A percentile compares a stretch with the other conserved stretches of the same genome.
phyloP scores from a whole-genome alignment of 2,888 invertebrate species.

The Panzeria rudis region DNA sequence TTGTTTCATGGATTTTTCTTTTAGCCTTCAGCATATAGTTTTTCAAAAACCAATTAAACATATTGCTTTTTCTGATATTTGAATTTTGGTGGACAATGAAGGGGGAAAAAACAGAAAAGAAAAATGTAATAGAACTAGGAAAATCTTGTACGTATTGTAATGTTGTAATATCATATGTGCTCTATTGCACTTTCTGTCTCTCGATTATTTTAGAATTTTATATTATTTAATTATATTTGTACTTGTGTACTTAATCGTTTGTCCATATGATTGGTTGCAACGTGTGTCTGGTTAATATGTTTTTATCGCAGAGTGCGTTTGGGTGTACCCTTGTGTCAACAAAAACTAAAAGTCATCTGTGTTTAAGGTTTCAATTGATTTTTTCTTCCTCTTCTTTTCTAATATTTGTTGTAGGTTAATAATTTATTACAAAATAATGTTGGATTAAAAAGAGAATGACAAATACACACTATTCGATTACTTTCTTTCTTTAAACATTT shows the following conservation, averaged over 20 bases:
- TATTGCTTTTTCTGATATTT: constrained; percentile 39
- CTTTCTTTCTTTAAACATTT: background rate
- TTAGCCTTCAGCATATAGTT: constrained; percentile 52
- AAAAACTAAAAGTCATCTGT: constrained; percentile 57
- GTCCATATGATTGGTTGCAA: constrained; percentile 11
- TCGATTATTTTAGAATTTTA: constrained; percentile 34
- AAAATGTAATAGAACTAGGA: background rate
- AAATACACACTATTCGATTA: background rate
- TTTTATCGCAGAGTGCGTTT: background rate
- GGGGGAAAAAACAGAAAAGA: background rate
- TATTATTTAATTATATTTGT: constrained; percentile 10
- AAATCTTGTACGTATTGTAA: background rate
- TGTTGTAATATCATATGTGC: constrained; percentile 27
- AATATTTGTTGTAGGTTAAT: constrained; percentile 27
- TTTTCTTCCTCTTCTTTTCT: background rate
- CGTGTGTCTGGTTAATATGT: constrained; percentile 28
- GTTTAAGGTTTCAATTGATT: constrained; percentile 58
- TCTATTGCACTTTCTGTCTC: constrained; percentile 11
- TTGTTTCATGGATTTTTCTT: constrained; percentile 30
- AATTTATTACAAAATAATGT: constrained; percentile 16
- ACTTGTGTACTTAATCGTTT: background rate
- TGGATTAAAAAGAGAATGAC: constrained; percentile 9
- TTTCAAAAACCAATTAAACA: constrained; percentile 63
- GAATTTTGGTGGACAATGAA: constrained; percentile 8
- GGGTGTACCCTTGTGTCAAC: constrained; percentile 44